Percentiles rank a stretch among this genome's conserved stretches.
Evolutionary conservation across 2,113 vertebrate genomes (phyloP).

Genomic region (Psettodes erumei): DNA sequence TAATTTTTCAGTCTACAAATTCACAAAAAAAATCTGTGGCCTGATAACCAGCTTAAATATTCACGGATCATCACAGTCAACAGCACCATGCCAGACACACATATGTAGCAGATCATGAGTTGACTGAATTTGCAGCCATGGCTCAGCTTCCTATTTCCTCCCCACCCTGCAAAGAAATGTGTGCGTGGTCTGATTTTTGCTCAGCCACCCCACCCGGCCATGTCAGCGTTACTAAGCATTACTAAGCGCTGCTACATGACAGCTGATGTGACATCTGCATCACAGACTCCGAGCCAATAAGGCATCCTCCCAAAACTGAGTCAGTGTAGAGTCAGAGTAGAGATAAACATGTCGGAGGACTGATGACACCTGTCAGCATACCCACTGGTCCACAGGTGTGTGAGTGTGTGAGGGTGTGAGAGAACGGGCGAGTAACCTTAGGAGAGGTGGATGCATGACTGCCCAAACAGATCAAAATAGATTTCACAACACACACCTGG

Average conservation of each 20-base stretch:
- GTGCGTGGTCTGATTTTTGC: constrained; percentile 18
- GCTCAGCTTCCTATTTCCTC: constrained; percentile 45
- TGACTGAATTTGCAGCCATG: constrained; percentile 33
- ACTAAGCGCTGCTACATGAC: constrained; percentile 39
- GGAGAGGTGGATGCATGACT: constrained; percentile 63
- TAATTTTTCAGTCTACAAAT: not conserved
- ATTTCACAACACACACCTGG: constrained; percentile 66
- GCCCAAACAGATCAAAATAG: constrained; percentile 67
- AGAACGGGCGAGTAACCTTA: constrained; percentile 34
- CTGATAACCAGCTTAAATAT: not conserved
- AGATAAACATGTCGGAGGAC: constrained; percentile 46
- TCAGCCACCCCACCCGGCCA: not conserved
- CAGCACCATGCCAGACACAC: constrained; percentile 6
- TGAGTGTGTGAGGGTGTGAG: constrained; percentile 8
- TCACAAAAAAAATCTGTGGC: not conserved
- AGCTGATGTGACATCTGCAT: constrained; percentile 55
- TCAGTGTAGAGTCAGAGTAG: constrained; percentile 13
- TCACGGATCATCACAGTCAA: not conserved
- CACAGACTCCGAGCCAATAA: not conserved
- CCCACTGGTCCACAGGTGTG: constrained; percentile 41
- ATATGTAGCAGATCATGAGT: constrained; percentile 30
- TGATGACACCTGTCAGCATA: constrained; percentile 57
- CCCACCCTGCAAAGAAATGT: constrained; percentile 49
- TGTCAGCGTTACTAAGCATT: constrained; percentile 14
- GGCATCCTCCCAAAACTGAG: constrained; percentile 9